Conservation (phyloP, 2,888 invertebrate genomes). For the Diaprepes abbreviatus region DNA sequence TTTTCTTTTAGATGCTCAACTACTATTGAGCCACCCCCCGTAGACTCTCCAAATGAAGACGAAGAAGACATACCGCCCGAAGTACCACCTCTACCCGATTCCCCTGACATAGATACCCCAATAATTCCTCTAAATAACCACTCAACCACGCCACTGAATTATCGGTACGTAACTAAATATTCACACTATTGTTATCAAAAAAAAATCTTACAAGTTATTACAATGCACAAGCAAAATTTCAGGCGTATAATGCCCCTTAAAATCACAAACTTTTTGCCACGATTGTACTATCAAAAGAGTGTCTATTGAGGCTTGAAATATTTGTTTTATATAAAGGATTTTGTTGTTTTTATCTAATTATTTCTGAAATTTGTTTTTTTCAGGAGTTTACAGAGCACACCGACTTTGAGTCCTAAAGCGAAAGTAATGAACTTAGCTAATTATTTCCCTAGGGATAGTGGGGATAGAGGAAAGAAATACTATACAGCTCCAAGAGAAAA, state of each 20-base stretch:
- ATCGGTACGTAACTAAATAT: too few relatives aligned
- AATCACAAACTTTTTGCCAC: too few relatives aligned
- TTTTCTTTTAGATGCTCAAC: conserved; percentile 50
- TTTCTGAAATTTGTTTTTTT: conserved; percentile 5
- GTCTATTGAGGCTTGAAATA: too few relatives aligned
- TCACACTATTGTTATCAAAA: too few relatives aligned
- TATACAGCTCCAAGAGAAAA: conserved; percentile 74
- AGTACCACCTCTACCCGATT: conserved; percentile 64
- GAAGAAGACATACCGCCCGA: conserved; percentile 58
- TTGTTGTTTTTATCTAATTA: too few relatives aligned
- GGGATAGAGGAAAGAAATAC: conserved; percentile 70
- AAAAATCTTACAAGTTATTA: too few relatives aligned
- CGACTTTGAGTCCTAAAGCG: conserved; percentile 64
- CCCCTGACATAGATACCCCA: conserved; percentile 58
- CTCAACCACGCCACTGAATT: background rate
- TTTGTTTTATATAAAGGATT: too few relatives aligned
- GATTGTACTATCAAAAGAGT: too few relatives aligned
- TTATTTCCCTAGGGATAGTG: conserved; percentile 68
- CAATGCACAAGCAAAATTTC: too few relatives aligned
- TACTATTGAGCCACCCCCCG: conserved; percentile 49
- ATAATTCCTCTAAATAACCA: conserved; percentile 7
- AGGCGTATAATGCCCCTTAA: too few relatives aligned
- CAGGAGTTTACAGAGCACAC: conserved; percentile 65
- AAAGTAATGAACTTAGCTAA: conserved; percentile 66
- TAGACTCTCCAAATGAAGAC: conserved; percentile 49